Conservation (phyloP, 2,888 invertebrate genomes). For the Dichetophora obliterata region DNA sequence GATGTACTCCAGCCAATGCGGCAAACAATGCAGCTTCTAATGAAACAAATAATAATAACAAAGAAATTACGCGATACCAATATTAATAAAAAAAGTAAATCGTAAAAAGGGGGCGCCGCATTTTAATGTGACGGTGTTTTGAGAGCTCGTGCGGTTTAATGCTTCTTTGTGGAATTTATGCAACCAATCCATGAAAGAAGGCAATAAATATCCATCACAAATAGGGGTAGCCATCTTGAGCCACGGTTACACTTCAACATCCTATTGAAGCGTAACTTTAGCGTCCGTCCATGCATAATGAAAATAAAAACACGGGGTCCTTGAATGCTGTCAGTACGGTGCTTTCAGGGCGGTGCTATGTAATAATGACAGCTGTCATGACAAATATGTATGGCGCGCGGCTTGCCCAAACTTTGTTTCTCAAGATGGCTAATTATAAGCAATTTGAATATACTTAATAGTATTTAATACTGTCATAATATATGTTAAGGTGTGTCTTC, state of each 20-base stretch:
- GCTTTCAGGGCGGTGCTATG: background rate
- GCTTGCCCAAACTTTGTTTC: no score
- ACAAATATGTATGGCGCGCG: background rate
- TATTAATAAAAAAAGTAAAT: background rate
- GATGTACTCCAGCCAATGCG: background rate
- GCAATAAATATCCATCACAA: background rate
- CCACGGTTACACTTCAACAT: background rate
- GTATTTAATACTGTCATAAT: no score
- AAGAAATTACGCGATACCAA: background rate
- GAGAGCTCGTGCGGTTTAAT: constrained; percentile 19
- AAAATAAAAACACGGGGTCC: background rate
- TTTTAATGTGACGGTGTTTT: background rate
- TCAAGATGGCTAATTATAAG: background rate
- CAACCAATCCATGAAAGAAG: constrained; percentile 10
- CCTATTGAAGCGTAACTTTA: background rate
- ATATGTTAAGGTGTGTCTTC: no score
- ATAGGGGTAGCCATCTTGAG: background rate
- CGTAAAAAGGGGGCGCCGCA: background rate
- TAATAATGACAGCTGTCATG: constrained; percentile 14
- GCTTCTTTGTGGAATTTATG: background rate
- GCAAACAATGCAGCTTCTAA: no score
- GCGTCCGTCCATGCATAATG: background rate
- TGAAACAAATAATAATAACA: background rate
- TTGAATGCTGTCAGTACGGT: background rate
- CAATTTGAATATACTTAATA: background rate